phyloP scores from a whole-genome alignment of 35 echinoderm and acorn worm genomes.

The Anneissia japonica region DNA sequence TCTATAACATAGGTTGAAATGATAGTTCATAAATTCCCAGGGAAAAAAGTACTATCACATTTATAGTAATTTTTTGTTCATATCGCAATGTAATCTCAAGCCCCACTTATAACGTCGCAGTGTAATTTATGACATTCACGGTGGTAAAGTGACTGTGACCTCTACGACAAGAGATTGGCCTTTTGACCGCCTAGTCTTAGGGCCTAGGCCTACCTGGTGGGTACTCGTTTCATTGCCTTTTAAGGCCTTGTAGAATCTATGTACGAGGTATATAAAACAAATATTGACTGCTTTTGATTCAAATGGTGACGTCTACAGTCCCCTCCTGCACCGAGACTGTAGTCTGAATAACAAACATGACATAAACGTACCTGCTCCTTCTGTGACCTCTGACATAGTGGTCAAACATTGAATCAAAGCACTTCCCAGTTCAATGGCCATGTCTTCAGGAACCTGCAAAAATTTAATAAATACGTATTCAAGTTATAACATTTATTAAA shows the following conservation, averaged over 20 bases:
- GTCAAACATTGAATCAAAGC: slow-evolving; percentile 68
- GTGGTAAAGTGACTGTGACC: too few species aligned
- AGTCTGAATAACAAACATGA: neutral
- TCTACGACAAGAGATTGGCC: too few species aligned
- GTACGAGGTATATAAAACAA: neutral
- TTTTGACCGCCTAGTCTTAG: neutral
- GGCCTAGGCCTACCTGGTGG: neutral
- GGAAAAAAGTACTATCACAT: too few species aligned
- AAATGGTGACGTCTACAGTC: neutral
- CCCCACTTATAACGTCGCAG: too few species aligned
- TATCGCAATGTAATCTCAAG: too few species aligned
- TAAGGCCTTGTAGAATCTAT: neutral
- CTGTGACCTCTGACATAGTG: slow-evolving; percentile 38
- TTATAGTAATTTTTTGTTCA: too few species aligned
- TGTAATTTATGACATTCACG: too few species aligned
- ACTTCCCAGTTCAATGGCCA: slow-evolving; percentile 66
- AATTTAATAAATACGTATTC: neutral
- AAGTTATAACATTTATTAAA: neutral
- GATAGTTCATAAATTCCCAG: too few species aligned
- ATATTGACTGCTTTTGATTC: neutral
- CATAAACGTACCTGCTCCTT: slow-evolving; percentile 63
- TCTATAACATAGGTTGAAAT: too few species aligned
- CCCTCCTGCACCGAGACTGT: neutral
- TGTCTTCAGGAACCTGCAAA: slow-evolving; percentile 68
- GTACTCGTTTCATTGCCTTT: neutral